Conservation (phyloP, 2,113 vertebrate genomes). For the Callipepla squamata region DNA sequence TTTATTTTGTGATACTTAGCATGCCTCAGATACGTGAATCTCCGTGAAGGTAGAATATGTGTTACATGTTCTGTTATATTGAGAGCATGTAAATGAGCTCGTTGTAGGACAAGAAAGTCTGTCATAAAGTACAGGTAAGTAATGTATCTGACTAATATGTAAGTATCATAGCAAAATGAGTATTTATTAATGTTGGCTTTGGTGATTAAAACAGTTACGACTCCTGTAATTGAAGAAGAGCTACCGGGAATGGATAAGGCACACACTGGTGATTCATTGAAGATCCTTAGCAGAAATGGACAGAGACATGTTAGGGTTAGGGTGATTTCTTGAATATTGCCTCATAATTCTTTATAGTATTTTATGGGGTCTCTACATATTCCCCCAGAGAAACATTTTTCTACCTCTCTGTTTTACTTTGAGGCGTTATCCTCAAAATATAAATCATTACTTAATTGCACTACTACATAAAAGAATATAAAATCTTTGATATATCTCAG, state of each 20-base stretch:
- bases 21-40: background rate
- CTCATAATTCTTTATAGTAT: background rate
- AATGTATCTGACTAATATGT: background rate
- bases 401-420: background rate
- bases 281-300: background rate
- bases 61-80: background rate
- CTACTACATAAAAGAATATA: background rate
- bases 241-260: background rate
- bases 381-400: background rate
- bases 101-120: background rate
- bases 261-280: background rate
- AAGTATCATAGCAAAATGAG: background rate
- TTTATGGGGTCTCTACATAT: background rate
- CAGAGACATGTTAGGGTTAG: background rate
- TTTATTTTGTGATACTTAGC: background rate
- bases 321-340: background rate
- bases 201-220: background rate
- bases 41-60: background rate
- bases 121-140: background rate
- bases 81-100: background rate
- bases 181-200: background rate
- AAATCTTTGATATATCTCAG: background rate
- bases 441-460: constrained; percentile 24
- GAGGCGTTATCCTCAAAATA: background rate
- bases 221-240: background rate